Percentiles rank a stretch among this genome's conserved stretches.
Conservation (phyloP, 2,888 invertebrate genomes). For the Craniophora ligustri region DNA sequence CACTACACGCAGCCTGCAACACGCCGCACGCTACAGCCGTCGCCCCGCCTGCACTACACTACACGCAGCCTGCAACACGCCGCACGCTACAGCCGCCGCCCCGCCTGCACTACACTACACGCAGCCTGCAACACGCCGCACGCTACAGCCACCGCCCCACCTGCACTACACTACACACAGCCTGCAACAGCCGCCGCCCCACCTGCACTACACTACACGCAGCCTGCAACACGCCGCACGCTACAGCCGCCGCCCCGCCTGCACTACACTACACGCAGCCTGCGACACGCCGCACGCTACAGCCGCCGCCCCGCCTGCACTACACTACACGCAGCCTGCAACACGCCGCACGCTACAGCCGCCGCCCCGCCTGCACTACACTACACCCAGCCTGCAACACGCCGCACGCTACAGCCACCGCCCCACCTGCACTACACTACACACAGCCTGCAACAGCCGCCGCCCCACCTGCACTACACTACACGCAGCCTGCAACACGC, state of each 20-base stretch:
- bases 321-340: constrained; percentile 61
- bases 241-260: constrained; percentile 72
- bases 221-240: constrained; percentile 71
- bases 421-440: too few relatives aligned
- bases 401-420: too few relatives aligned
- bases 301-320: constrained; percentile 67
- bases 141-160: background rate
- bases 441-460: constrained; percentile 73
- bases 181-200: too few relatives aligned
- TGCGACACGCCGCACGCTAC: constrained; percentile 74
- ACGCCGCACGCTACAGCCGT: constrained; percentile 71
- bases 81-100: constrained; percentile 68
- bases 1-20: constrained; percentile 63
- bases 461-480: constrained; percentile 73
- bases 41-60: constrained; percentile 75
- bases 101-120: constrained; percentile 64
- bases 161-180: too few relatives aligned
- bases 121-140: constrained; percentile 51
- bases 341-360: background rate
- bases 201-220: too few relatives aligned
- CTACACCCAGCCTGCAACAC: too few relatives aligned
- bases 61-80: constrained; percentile 73
- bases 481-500: constrained; percentile 73
- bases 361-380: too few relatives aligned
- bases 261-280: constrained; percentile 69